Evolutionary conservation across 2,797 vertebrate genomes (phyloP), one percentile per base, ranked within the genome.

Genomic region (Tenualosa ilisha): DNA sequence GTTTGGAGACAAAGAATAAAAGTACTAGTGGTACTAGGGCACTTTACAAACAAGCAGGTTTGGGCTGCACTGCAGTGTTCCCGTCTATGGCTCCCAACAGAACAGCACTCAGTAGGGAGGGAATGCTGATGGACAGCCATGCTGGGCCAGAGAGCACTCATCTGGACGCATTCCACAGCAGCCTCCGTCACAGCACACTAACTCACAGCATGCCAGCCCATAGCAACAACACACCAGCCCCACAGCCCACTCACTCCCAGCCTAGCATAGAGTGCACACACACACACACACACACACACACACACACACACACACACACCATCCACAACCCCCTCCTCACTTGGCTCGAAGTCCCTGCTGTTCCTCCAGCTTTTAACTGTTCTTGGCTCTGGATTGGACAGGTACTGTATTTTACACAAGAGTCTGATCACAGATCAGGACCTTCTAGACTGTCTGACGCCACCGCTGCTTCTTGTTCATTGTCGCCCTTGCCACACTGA

Each of bases 231-330:
- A 91, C 88, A 91, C 89, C 56, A 59, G 20, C 56, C 22, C 5
- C 20, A 56, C 54, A 56, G 54, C 54, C 90, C 83, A 88, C 86
- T 89, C 87, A 87, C 86, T 84, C 89, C 83, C 84, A n/a, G 61
- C n/a, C n/a, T n/a, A n/a, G n/a, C n/a, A n/a, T n/a, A n/a, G n/a
- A n/a, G 59, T 17, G 63, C 88, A 85, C 46, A 86, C 87, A 89
- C 83, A 85, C 85, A 85, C 87, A 86, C 6, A 24, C 88, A 85
- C 46, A 86, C 87, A 89, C 83, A 85, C 85, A 85, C 87, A 86
- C 6, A 90, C n/a, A n/a, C n/a, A n/a, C 88, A 85, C 46, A 86
- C 87, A 89, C 83, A 85, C 85, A 85, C 87, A 86, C 6, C 81
- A 20, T 26, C 7, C 43, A 5, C 7, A 56, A 50, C 54, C 63